Percentiles rank a stretch among this genome's conserved stretches.
These are phyloP conservation scores for Syndactyla subalaris DNA, from an alignment of 2,797 vertebrate genomes.

Conservation along the genomic window DNA sequence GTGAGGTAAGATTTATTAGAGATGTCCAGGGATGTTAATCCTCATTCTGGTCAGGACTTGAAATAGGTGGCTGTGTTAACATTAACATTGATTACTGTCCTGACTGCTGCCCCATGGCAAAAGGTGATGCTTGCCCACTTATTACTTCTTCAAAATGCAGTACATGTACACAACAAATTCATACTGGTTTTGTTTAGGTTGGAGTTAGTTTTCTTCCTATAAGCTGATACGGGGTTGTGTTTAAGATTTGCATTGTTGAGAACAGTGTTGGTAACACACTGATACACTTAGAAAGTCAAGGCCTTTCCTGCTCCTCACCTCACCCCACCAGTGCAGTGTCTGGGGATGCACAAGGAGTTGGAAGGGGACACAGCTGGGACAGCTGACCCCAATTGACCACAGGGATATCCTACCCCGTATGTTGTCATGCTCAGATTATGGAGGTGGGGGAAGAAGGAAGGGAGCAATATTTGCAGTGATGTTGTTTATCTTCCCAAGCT, in stretches of 20 bases:
- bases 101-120: background rate
- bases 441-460: background rate
- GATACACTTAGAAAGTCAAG: accelerated
- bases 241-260: background rate
- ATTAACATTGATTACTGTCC: background rate
- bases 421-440: background rate
- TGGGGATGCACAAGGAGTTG: background rate
- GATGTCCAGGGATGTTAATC: background rate
- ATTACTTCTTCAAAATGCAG: background rate
- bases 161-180: background rate
- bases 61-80: background rate
- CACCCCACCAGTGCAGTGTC: accelerated
- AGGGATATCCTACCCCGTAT: accelerated
- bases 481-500: background rate
- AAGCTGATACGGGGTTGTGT: accelerated
- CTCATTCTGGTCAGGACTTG: background rate
- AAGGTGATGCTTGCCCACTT: background rate
- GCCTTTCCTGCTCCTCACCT: background rate
- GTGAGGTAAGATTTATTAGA: background rate
- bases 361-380: background rate
- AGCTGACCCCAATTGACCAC: background rate
- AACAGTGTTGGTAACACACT: background rate
- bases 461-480: accelerated
- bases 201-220: background rate
- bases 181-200: background rate